A percentile compares a stretch with the other conserved stretches of the same genome.
These are phyloP conservation scores for Rhabdornis inornatus DNA, from an alignment of 2,113 vertebrate species.

Conservation along the genomic window DNA sequence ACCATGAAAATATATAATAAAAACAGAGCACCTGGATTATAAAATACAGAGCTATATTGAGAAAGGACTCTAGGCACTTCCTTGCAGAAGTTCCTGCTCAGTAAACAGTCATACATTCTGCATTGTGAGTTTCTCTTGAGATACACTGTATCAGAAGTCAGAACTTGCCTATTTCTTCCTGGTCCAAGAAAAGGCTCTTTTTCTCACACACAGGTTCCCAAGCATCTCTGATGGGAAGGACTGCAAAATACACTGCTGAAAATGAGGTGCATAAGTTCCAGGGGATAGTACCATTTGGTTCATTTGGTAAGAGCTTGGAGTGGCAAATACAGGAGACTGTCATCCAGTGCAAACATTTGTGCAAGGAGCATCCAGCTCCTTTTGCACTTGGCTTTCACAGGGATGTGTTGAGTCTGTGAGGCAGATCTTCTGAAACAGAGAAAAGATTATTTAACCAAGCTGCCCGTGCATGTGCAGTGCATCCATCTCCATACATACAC, in stretches of 20 bases:
- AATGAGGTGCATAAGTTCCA: background rate
- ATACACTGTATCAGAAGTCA: background rate
- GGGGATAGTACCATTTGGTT: background rate
- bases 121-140: background rate
- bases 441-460: background rate
- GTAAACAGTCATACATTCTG: background rate
- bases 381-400: background rate
- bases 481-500: background rate
- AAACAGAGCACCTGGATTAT: background rate
- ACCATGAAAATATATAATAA: background rate
- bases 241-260: background rate
- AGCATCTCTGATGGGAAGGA: background rate
- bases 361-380: background rate
- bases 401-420: background rate
- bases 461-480: background rate
- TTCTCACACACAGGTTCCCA: background rate
- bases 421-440: background rate
- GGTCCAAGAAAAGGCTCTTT: background rate
- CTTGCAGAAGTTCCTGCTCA: background rate
- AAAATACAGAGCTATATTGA: background rate
- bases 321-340: background rate
- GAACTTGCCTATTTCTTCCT: background rate
- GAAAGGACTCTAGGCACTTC: background rate
- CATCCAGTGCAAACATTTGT: slow-evolving; percentile 40
- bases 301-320: background rate